These are phyloP conservation scores for Geotrypetes seraphini DNA, from an alignment of 2,797 vertebrate species.

Conservation along the genomic window DNA sequence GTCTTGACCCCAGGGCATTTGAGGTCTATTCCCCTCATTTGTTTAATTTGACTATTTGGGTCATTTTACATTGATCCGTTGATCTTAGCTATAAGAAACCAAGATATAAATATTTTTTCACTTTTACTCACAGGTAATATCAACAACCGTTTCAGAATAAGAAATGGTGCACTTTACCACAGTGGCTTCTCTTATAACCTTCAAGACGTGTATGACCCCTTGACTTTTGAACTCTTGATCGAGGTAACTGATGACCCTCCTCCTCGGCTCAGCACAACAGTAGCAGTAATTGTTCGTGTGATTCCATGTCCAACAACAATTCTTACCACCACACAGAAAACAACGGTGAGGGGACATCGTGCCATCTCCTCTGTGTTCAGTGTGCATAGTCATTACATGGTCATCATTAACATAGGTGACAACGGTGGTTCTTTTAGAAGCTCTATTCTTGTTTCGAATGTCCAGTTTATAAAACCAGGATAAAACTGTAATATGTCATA, in stretches of 20 bases:
- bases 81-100: too few relatives aligned
- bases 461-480: too few relatives aligned
- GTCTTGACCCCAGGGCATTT: too few relatives aligned
- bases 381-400: too few relatives aligned
- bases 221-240: conserved; percentile 31
- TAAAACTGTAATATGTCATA: too few relatives aligned
- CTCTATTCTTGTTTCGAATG: too few relatives aligned
- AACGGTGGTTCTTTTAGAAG: too few relatives aligned
- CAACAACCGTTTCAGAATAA: conserved; percentile 30
- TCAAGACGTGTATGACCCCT: conserved; percentile 15
- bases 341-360: conserved; percentile 26
- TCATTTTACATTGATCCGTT: too few relatives aligned
- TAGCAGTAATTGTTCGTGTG: conserved; percentile 32
- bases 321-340: conserved; percentile 15
- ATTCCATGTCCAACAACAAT: conserved; percentile 32
- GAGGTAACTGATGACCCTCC: conserved; percentile 20
- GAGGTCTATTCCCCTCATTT: too few relatives aligned
- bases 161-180: conserved; percentile 2
- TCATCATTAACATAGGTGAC: too few relatives aligned
- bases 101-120: not conserved
- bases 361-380: not conserved
- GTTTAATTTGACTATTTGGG: too few relatives aligned
- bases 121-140: conserved; percentile 32
- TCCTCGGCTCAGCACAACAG: conserved; percentile 30
- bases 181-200: not conserved